phyloP scores from a whole-genome alignment of 2,113 vertebrate genomes.

The Bos javanicus region DNA sequence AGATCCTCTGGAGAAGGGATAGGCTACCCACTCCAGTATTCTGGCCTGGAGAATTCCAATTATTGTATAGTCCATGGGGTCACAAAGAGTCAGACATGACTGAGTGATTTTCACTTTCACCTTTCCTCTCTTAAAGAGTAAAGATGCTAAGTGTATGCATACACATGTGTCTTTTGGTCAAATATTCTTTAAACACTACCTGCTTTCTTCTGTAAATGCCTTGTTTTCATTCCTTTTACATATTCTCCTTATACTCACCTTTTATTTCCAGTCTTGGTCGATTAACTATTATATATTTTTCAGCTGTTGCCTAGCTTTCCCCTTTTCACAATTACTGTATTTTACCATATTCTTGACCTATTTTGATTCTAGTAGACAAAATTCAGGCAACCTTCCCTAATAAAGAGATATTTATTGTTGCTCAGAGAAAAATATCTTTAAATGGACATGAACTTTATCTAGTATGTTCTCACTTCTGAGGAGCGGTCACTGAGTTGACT shows the following conservation, averaged over 20 bases:
- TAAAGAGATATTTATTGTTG: neutral
- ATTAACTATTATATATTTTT: slow-evolving; percentile 18
- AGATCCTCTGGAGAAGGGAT: neutral
- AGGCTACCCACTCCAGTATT: neutral
- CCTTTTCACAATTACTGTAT: neutral
- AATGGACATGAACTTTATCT: neutral
- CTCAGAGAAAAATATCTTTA: slow-evolving; percentile 1
- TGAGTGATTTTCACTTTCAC: neutral
- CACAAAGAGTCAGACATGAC: neutral
- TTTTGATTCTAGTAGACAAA: slow-evolving; percentile 17
- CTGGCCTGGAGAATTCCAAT: neutral
- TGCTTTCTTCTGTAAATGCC: neutral
- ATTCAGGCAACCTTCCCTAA: neutral
- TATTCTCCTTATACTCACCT: neutral
- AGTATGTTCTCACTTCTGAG: neutral
- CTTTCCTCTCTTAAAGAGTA: neutral
- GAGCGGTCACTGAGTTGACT: neutral
- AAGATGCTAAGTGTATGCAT: neutral
- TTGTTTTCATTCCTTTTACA: neutral
- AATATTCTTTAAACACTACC: neutral
- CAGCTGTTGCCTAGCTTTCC: neutral
- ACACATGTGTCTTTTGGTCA: neutral
- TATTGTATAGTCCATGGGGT: neutral
- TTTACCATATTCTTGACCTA: neutral
- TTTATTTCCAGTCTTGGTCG: neutral